Conservation (phyloP, 2,797 vertebrate species). For the Chrysolophus pictus region DNA sequence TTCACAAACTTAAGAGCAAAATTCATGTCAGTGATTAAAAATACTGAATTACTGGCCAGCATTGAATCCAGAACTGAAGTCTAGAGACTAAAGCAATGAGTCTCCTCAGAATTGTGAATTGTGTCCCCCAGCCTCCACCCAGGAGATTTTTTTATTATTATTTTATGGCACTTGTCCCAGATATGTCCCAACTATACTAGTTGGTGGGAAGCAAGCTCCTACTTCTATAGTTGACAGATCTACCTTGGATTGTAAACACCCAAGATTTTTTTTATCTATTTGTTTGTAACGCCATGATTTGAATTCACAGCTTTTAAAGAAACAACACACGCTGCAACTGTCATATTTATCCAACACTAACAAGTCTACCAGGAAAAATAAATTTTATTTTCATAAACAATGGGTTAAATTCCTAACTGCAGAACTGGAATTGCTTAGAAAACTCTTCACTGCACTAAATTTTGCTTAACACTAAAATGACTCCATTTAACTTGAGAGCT, state of each 20-base stretch:
- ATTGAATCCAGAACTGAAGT: background rate
- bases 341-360: constrained; percentile 37
- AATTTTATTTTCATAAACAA: background rate
- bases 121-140: background rate
- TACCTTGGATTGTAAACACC: constrained; percentile 4
- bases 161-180: background rate
- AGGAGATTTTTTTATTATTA: background rate
- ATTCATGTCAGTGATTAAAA: background rate
- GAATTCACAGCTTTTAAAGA: constrained; percentile 59
- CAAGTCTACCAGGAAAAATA: constrained; percentile 35
- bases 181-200: background rate
- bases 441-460: background rate
- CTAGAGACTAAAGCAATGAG: background rate
- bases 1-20: background rate
- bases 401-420: background rate
- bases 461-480: background rate
- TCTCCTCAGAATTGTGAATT: background rate
- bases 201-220: background rate
- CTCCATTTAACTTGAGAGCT: background rate
- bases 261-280: background rate
- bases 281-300: background rate
- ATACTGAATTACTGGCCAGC: background rate
- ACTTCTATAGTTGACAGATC: constrained; percentile 32
- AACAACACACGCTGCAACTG: constrained; percentile 50
- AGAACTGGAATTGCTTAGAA: constrained; percentile 28